Evolutionary conservation across 2,797 vertebrate species (phyloP).

Genomic region (Sebastes miniatus): DNA sequence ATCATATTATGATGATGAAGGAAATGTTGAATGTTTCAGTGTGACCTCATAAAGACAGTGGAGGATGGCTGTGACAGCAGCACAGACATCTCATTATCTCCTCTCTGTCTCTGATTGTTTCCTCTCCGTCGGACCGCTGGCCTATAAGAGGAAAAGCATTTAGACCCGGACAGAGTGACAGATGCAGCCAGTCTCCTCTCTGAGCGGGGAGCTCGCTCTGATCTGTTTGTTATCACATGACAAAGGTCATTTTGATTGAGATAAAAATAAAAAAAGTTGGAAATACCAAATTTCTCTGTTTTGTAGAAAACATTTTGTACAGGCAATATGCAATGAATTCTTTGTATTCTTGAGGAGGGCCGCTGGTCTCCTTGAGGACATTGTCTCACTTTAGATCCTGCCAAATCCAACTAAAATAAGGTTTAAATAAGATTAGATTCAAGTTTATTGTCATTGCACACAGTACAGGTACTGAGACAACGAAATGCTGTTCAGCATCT

Average conservation of each 20-base stretch:
- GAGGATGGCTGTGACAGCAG: background rate
- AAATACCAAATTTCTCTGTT: background rate
- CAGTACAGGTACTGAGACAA: background rate
- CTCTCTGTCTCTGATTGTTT: slow-evolving; percentile 60
- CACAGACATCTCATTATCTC: slow-evolving; percentile 35
- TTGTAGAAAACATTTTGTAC: background rate
- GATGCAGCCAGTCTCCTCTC: slow-evolving; percentile 20
- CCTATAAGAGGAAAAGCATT: slow-evolving; percentile 75
- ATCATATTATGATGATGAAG: background rate
- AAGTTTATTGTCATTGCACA: background rate
- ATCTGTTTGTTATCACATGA: slow-evolving; percentile 18
- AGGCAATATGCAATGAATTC: background rate
- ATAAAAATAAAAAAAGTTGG: background rate
- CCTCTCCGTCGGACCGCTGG: slow-evolving; percentile 55
- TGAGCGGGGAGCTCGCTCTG: background rate
- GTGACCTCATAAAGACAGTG: background rate
- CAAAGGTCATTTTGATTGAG: background rate
- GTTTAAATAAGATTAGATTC: background rate
- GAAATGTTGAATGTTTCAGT: background rate
- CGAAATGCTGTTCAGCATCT: background rate
- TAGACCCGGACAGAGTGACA: slow-evolving; percentile 78
- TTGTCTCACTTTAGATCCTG: background rate
- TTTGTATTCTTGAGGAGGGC: background rate
- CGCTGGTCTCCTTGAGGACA: background rate
- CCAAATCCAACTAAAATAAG: background rate